Conservation (phyloP, 2,888 invertebrate species). For the Acleris literana region DNA sequence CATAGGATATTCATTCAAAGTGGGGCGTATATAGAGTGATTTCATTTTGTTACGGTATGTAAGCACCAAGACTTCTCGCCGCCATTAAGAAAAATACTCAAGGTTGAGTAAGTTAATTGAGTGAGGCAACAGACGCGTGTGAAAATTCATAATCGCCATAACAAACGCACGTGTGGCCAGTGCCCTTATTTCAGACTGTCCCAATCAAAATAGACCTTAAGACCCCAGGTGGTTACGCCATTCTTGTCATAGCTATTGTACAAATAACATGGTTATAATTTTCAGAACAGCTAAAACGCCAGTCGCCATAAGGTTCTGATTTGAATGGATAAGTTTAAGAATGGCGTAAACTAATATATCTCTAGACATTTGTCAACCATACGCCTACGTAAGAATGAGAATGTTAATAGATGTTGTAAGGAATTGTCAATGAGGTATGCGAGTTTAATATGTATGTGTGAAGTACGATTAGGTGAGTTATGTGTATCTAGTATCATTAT, state of each 20-base stretch:
- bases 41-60: too few species aligned
- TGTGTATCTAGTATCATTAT: too few species aligned
- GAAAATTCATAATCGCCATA: constrained; percentile 55
- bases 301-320: too few species aligned
- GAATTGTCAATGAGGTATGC: constrained; percentile 16
- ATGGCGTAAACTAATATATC: constrained; percentile 45
- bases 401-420: constrained; percentile 28
- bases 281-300: too few species aligned
- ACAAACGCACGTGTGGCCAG: constrained; percentile 38
- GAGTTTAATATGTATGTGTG: neutral
- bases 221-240: too few species aligned
- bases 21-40: too few species aligned
- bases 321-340: too few species aligned
- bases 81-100: constrained; percentile 50
- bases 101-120: constrained; percentile 64
- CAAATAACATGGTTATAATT: too few species aligned
- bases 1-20: too few species aligned
- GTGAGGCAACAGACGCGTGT: constrained; percentile 61
- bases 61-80: too few species aligned
- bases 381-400: constrained; percentile 15
- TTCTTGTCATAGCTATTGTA: too few species aligned
- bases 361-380: constrained; percentile 27
- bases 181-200: constrained; percentile 47
- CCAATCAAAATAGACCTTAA: too few species aligned
- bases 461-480: neutral